Conservation (phyloP, 2,113 vertebrate species). For the Pteruthius melanotis region DNA sequence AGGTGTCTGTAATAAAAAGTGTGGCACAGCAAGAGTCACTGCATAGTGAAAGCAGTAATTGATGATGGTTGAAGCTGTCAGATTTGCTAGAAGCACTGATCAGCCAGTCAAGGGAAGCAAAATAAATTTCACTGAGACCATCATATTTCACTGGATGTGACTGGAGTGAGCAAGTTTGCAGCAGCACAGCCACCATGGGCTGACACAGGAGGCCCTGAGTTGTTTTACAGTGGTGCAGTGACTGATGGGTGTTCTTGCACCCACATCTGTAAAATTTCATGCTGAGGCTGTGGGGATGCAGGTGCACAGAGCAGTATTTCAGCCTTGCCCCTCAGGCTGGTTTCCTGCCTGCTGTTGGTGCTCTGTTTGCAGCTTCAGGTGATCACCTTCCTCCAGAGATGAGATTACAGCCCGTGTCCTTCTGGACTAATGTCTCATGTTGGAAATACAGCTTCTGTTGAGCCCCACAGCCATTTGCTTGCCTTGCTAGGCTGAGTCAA, state of each 20-base stretch:
- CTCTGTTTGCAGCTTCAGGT: neutral
- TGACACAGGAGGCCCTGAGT: neutral
- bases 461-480: neutral
- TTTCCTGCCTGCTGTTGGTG: neutral
- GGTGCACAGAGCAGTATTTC: neutral
- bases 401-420: neutral
- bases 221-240: neutral
- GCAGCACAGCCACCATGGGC: neutral
- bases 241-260: neutral
- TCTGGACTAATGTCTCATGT: neutral
- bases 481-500: neutral
- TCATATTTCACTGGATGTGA: constrained; percentile 19
- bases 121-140: constrained; percentile 8
- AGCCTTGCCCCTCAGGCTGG: neutral
- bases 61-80: constrained; percentile 46
- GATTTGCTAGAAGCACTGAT: constrained; percentile 23
- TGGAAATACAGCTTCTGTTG: neutral
- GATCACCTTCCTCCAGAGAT: neutral
- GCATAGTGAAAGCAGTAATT: constrained; percentile 8
- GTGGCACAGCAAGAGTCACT: neutral
- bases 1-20: neutral
- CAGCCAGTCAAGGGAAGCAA: constrained; percentile 6
- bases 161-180: neutral
- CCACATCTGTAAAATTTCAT: neutral
- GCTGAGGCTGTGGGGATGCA: neutral